These are phyloP conservation scores for Lepidurus couesii DNA, from an alignment of 1,140 invertebrate species.

Conservation along the genomic window DNA sequence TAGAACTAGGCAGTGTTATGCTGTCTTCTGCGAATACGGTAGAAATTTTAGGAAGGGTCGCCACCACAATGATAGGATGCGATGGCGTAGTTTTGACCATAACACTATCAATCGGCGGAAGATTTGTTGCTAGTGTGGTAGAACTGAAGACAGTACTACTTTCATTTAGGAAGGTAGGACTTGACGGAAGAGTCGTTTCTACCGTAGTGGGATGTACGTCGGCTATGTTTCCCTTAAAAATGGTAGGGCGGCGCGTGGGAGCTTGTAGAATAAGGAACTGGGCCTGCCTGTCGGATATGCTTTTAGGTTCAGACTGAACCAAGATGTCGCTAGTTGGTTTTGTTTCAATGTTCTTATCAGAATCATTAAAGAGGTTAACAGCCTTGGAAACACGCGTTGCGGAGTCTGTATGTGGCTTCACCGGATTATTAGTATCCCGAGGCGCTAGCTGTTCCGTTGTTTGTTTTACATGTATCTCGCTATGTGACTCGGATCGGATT, in stretches of 20 bases:
- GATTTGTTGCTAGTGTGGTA: too few species aligned
- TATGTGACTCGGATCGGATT: background rate
- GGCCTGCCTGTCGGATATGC: background rate
- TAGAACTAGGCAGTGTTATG: too few species aligned
- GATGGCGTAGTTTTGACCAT: too few species aligned
- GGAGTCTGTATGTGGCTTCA: background rate
- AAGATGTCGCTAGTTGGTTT: background rate
- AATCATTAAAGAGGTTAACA: background rate
- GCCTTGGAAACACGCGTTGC: background rate
- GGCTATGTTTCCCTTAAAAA: background rate
- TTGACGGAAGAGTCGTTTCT: background rate
- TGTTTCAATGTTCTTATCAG: background rate
- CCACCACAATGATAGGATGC: too few species aligned
- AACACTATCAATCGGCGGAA: too few species aligned
- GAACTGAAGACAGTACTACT: too few species aligned
- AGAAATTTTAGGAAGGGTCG: too few species aligned
- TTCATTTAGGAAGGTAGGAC: background rate
- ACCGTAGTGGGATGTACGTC: background rate
- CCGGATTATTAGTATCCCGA: background rate
- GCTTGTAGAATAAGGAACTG: background rate
- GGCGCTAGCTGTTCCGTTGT: background rate
- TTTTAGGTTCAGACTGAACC: background rate
- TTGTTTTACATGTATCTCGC: background rate
- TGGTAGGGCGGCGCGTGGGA: background rate
- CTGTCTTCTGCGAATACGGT: too few species aligned